Evolutionary conservation across 2,888 invertebrate species (phyloP).

Genomic region (Caenorhabditis sp.): DNA sequence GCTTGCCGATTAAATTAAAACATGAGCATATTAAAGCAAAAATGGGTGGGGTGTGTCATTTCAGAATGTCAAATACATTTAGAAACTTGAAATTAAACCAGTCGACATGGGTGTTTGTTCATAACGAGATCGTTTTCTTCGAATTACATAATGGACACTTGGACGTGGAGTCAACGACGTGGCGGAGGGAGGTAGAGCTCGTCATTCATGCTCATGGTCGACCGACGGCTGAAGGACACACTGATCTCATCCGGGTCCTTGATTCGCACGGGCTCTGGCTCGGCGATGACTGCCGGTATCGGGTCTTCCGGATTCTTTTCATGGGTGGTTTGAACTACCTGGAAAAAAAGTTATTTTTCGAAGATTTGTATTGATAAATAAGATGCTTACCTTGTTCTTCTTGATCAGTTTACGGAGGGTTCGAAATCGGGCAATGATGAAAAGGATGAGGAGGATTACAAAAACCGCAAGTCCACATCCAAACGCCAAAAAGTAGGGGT

Average conservation of each 20-base stretch:
- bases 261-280: conserved; percentile 8
- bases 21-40: too few relatives aligned
- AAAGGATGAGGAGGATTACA: conserved; percentile 4
- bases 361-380: background rate
- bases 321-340: conserved; percentile 34
- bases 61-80: too few relatives aligned
- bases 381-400: conserved; percentile 29
- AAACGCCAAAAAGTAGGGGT: conserved; percentile 19
- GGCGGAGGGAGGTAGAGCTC: conserved; percentile 38
- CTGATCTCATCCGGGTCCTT: conserved; percentile 46
- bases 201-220: conserved; percentile 51
- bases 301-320: conserved; percentile 39
- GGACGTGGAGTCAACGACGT: conserved; percentile 6
- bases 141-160: conserved; percentile 9
- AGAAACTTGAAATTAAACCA: background rate
- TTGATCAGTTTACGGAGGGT: conserved; percentile 39
- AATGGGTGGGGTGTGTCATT: too few relatives aligned
- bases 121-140: conserved; percentile 21
- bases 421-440: conserved; percentile 16
- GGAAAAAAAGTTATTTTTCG: background rate
- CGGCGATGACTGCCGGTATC: background rate
- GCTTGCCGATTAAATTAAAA: too few relatives aligned
- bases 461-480: too few relatives aligned
- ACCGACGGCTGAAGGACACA: conserved; percentile 41
- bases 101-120: background rate